A percentile compares a stretch with the other conserved stretches of the same genome.
phyloP scores from a whole-genome alignment of 2,113 vertebrate genomes.

The Danio rerio region DNA sequence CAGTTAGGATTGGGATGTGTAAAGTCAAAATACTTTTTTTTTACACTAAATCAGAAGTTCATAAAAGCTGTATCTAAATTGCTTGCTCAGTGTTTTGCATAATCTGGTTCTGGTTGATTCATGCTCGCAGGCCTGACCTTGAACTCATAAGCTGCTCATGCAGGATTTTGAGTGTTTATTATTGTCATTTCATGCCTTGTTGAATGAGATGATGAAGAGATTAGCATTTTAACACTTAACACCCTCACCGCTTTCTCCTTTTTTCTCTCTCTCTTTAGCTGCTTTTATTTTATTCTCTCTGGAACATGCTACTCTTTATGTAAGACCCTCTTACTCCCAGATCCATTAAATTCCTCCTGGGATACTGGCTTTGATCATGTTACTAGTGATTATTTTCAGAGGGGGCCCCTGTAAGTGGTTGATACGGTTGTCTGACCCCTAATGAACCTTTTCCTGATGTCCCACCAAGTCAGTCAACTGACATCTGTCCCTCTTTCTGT shows the following conservation, averaged over 20 bases:
- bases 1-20: neutral
- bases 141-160: neutral
- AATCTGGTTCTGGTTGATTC: neutral
- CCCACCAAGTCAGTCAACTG: neutral
- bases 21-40: neutral
- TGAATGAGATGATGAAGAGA: constrained; percentile 18
- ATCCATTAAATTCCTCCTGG: constrained; percentile 39
- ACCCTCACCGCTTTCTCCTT: neutral
- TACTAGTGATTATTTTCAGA: constrained; percentile 11
- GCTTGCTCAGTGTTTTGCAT: neutral
- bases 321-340: constrained; percentile 13
- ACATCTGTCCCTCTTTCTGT: constrained; percentile 12
- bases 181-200: constrained; percentile 10
- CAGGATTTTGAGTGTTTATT: neutral
- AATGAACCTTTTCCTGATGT: constrained; percentile 13
- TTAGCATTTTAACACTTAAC: constrained; percentile 17
- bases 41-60: neutral
- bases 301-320: constrained; percentile 10
- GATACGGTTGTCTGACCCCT: neutral
- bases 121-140: constrained; percentile 20
- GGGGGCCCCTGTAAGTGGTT: constrained; percentile 4
- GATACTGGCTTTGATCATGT: constrained; percentile 34
- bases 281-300: constrained; percentile 2
- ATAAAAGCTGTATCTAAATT: neutral
- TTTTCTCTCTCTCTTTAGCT: neutral